These are phyloP conservation scores for Sapayoa aenigma DNA, from an alignment of 2,113 vertebrate genomes.

Conservation along the genomic window DNA sequence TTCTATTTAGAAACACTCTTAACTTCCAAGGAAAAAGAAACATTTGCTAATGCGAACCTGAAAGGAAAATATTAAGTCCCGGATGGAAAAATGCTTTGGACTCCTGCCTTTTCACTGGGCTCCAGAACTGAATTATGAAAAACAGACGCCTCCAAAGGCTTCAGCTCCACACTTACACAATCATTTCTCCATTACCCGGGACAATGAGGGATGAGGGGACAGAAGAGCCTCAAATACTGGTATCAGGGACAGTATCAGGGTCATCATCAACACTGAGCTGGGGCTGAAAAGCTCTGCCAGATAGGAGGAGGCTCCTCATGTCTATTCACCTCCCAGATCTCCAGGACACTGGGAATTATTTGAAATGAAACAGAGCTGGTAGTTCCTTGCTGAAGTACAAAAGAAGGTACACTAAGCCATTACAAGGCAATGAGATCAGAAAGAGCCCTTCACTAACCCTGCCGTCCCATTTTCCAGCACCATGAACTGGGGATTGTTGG, in stretches of 20 bases:
- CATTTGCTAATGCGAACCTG: not conserved
- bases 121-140: not conserved
- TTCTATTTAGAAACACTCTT: not conserved
- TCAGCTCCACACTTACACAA: not conserved
- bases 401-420: not conserved
- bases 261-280: not conserved
- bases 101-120: slow-evolving; percentile 5
- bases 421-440: not conserved
- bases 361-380: not conserved
- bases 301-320: not conserved
- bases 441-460: not conserved
- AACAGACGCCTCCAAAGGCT: not conserved
- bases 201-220: not conserved
- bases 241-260: not conserved
- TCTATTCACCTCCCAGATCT: not conserved
- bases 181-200: not conserved
- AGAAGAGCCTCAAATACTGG: not conserved
- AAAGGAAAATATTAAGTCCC: slow-evolving; percentile 29
- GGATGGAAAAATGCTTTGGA: slow-evolving; percentile 1
- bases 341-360: not conserved
- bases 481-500: not conserved
- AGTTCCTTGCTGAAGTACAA: not conserved
- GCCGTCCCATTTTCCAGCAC: not conserved
- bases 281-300: not conserved
- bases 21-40: not conserved